Evolutionary conservation across 2,888 invertebrate genomes (phyloP), one percentile per base, ranked within the genome.

Genomic region (Amphimallon solstitiale): DNA sequence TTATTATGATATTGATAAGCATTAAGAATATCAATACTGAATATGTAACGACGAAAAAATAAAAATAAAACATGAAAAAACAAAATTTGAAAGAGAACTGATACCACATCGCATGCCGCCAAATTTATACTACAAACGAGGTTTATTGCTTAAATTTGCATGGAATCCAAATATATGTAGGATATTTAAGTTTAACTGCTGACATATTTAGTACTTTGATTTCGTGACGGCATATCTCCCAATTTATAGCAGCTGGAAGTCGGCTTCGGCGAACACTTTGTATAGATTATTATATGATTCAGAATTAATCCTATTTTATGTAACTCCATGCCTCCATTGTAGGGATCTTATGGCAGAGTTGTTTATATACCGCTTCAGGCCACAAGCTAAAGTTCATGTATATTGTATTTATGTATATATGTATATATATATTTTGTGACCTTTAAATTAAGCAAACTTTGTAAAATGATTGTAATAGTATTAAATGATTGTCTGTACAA

Each of bases 141-240:
- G 74, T 75, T 76, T 75, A 77, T 75, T 76, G 74, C 75, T 70
- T 70, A 74, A 76, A 78, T 78, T 78, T 77, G 75, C 77, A 78
- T 78, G 75, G 76, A 76, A 76, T 75, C 72, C 72, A 71, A 76
- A 75, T 76, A 73, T 75, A 74, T 73, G 75, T 71, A 72, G 72
- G 75, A 76, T 77, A 77, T 76, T 75, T 75, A 76, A 76, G 77
- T 75, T 59, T 72, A 70, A 71, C 68, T 71, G 73, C 74, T 70
- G 75, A 75, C 77, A 74, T 75, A 73, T 75, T 76, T 76, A 77
- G 74, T 76, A 75, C 75, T 75, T 75, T 74, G 73, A 77, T 76
- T 76, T 76, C 70, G 72, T 70, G 69, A 43, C 15, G 43, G 68
- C 71, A 72, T 74, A 74, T 72, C 72, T 67, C 54, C 59, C 62